phyloP scores from a whole-genome alignment of 2,888 invertebrate genomes.

The Steinernema scapterisci region DNA sequence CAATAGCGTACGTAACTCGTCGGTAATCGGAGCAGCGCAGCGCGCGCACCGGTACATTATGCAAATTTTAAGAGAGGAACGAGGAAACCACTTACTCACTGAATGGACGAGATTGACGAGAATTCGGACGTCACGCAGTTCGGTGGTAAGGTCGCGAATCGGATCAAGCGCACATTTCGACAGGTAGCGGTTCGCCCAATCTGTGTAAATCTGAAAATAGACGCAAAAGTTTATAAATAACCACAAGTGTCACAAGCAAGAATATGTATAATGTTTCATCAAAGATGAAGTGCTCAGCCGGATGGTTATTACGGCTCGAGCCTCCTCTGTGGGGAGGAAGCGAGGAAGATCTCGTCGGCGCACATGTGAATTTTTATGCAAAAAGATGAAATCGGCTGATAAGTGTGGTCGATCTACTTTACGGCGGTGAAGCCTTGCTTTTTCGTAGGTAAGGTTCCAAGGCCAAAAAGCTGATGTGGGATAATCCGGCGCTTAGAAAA shows the following conservation, averaged over 20 bases:
- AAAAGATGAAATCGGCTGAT: constrained; percentile 26
- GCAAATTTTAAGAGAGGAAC: constrained; percentile 26
- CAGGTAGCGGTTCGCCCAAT: constrained; percentile 61
- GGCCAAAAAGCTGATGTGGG: too few relatives aligned
- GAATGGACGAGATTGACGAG: constrained; percentile 56
- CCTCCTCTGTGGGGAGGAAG: neutral
- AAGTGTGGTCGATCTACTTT: constrained; percentile 30
- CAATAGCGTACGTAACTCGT: constrained; percentile 16
- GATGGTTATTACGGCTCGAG: neutral
- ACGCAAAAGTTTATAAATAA: neutral
- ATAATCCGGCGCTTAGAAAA: too few relatives aligned
- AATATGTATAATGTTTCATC: neutral
- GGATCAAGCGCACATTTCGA: constrained; percentile 45
- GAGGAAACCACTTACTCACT: constrained; percentile 51
- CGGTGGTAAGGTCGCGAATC: constrained; percentile 57
- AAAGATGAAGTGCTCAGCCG: constrained; percentile 6
- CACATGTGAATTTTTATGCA: constrained; percentile 29
- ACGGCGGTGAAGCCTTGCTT: neutral
- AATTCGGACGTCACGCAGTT: constrained; percentile 55
- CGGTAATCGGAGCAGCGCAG: constrained; percentile 23
- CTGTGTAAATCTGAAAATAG: constrained; percentile 61
- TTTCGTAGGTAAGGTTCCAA: too few relatives aligned
- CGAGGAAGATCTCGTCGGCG: neutral
- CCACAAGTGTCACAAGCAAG: neutral
- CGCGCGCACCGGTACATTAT: constrained; percentile 22